These are phyloP conservation scores for Pseudopipra pipra DNA, from an alignment of 2,113 vertebrate species.

Conservation along the genomic window DNA sequence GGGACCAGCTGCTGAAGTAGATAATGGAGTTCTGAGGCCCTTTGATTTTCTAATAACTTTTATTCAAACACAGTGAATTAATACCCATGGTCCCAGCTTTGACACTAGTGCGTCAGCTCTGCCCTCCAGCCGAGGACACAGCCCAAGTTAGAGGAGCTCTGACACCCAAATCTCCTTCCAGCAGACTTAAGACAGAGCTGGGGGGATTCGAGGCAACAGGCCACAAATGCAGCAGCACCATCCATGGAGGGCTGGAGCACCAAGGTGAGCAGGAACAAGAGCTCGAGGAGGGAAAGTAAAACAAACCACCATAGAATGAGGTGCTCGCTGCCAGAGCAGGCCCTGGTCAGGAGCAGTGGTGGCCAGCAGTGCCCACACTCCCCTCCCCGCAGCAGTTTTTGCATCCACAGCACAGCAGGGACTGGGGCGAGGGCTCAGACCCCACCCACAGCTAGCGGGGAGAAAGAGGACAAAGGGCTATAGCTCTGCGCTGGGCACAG, in stretches of 20 bases:
- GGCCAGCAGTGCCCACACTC: fast-evolving
- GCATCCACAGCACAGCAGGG: neutral
- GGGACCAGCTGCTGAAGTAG: neutral
- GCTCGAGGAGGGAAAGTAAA: neutral
- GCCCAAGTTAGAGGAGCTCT: neutral
- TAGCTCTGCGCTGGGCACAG: neutral
- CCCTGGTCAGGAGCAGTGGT: neutral
- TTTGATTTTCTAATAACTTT: constrained; percentile 45
- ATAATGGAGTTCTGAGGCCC: constrained; percentile 26
- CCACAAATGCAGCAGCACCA: neutral
- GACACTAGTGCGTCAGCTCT: neutral
- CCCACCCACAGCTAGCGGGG: fast-evolving
- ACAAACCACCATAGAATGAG: neutral
- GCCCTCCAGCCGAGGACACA: neutral
- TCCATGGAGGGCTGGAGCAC: neutral
- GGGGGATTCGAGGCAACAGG: neutral
- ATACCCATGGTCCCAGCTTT: neutral
- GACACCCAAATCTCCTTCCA: neutral
- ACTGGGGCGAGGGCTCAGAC: neutral
- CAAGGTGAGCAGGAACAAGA: fast-evolving
- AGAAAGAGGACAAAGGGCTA: neutral
- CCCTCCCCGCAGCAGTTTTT: neutral
- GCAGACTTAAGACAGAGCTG: neutral
- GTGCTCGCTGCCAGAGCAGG: neutral
- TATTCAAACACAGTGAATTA: neutral